Conservation (phyloP, 2,888 invertebrate genomes). For the Amaurobius ferox region DNA sequence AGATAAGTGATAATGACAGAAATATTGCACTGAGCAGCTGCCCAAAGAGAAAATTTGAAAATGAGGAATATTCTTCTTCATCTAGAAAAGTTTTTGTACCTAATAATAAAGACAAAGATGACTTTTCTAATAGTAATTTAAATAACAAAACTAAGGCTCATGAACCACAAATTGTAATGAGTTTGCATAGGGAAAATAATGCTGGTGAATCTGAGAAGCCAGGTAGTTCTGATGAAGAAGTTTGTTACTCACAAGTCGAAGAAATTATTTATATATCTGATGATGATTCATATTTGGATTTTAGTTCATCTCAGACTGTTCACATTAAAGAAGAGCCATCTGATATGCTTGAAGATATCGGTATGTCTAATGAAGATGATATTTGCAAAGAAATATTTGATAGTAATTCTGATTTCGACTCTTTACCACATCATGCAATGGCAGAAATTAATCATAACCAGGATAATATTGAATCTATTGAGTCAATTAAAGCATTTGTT, state of each 20-base stretch:
- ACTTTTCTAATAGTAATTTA: too few relatives aligned
- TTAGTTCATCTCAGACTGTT: conserved; percentile 18
- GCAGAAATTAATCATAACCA: not conserved
- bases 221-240: conserved; percentile 2
- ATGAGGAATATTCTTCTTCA: too few relatives aligned
- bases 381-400: not conserved
- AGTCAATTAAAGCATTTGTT: conserved; percentile 13
- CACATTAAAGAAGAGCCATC: conserved; percentile 12
- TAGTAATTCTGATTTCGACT: not conserved
- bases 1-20: too few relatives aligned
- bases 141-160: too few relatives aligned
- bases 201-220: too few relatives aligned
- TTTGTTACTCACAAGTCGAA: conserved; percentile 54
- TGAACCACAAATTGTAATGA: too few relatives aligned
- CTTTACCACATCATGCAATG: not conserved
- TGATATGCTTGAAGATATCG: not conserved
- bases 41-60: too few relatives aligned
- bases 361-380: conserved; percentile 26
- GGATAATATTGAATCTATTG: not conserved
- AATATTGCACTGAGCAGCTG: too few relatives aligned
- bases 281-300: conserved; percentile 48
- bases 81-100: too few relatives aligned
- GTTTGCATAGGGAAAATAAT: too few relatives aligned
- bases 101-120: too few relatives aligned
- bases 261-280: conserved; percentile 58